Evolutionary conservation across 2,113 vertebrate genomes (phyloP), one percentile per base, ranked within the genome.

Genomic region (Glareola pratincola): DNA sequence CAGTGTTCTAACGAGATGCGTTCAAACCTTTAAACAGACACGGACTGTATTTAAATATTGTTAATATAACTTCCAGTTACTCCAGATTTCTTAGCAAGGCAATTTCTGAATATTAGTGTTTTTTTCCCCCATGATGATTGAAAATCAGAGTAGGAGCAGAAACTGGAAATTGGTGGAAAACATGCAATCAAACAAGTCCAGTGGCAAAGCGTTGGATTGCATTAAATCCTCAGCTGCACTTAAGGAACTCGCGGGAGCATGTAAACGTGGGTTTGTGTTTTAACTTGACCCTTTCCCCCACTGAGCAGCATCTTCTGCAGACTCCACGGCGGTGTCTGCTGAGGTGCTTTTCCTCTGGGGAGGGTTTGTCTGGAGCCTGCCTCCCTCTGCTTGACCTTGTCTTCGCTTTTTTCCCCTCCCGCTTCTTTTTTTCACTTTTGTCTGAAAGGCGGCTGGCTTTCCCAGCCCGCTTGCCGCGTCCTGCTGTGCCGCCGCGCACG

Each of bases 1-100:
- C 92, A 66, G 76, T 68, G 89, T 96, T 97, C 86, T 95, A 94
- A 89, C 37, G 7, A 88, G 85, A 92, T 75, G 77, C 12, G 1
- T 97, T 94, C 74, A 91, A 53, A 68, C 45, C 92, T 95, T 93
- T 97, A 96, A 97, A 94, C 90, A 96, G 94, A 23, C 50, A 24
- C 26, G 39, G 51, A n/a, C 80, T 73, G 45, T 79, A 26, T 96
- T 93, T 95, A 94, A 94, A 62, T 96, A 73, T 88, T 96, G 79
- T 85, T 92, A 74, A 66, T 83, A 12, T 50, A 92, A 94, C 78
- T 96, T 83, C 67, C 57, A 82, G 74, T 91, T 94, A 59, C 81
- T 95, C 92, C 36, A 23, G 53, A 54, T 87, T 95, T 93, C 74
- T 89, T 79, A 96, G 88, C 47, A 41, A 64, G 73, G n/a, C 80